Evolutionary conservation across 35 echinoderm and acorn worm genomes (phyloP), one percentile per base, ranked within the genome.

Genomic region (Hemicentrotus pulcherrimus): DNA sequence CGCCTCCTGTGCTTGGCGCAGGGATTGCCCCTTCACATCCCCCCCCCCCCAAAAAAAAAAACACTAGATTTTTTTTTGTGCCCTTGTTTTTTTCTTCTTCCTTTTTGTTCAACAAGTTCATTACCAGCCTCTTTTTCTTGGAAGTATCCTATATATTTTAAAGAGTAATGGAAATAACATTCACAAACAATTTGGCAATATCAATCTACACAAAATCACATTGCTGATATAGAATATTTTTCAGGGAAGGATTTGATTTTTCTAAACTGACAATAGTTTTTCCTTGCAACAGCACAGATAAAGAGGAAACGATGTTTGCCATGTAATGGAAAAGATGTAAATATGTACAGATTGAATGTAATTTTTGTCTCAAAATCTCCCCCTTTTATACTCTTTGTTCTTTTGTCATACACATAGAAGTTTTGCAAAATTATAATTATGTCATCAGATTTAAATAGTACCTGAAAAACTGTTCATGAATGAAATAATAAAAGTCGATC

Each of bases 291-390:
- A 78, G 4, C 19, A n/a, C 65, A 78, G 19, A 78, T 78, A 8
- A 22, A 28, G 19, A 28, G 65, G 65, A 78, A 55, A n/a, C 65
- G 5, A n/a, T 22, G 65, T 28, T 28, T 78, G 65, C 65, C 65
- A 22, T 78, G 19, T 78, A n/a, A 22, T 22, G 65, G 28, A 78
- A 78, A 22, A 78, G 4, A 8, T 78, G 65, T 78, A 78, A 78
- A 78, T 78, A 78, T 78, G 65, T 78, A 78, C 65, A 78, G 65
- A 78, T 78, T 78, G 19, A 78, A 78, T 78, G 65, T 78, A 28
- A 78, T 18, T 78, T 22, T 78, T 78, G 22, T n/a, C 65, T 28
- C 28, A 9, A 59, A 59, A 59, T 14, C 18, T 78, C 65, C 7
- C 65, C 65, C 65, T 78, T 78, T 78, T 78, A 78, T 78, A 78